Evolutionary conservation across 2,797 vertebrate species (phyloP).

Genomic region (Siniperca scherzeri): DNA sequence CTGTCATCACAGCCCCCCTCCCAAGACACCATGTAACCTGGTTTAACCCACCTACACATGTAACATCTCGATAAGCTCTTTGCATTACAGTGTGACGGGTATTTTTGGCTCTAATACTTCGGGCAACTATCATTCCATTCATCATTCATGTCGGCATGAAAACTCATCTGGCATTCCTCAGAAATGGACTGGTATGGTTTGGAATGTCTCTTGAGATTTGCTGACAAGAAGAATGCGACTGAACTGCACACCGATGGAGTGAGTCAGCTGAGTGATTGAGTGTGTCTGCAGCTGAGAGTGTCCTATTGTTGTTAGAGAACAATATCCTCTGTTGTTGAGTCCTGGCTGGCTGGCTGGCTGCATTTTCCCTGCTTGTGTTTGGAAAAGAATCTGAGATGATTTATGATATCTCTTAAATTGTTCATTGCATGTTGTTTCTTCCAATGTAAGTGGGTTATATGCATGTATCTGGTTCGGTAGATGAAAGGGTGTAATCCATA

Average conservation of each 20-base stretch:
- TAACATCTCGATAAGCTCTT: background rate
- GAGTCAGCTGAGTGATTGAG: slow-evolving; percentile 61
- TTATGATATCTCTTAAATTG: background rate
- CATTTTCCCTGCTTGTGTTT: background rate
- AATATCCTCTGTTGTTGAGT: slow-evolving; percentile 40
- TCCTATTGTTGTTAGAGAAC: slow-evolving; percentile 54
- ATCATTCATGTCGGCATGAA: background rate
- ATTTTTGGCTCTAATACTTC: slow-evolving; percentile 28
- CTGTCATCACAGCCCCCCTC: background rate
- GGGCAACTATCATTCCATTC: background rate
- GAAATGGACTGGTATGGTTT: background rate
- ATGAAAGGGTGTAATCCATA: slow-evolving; percentile 59
- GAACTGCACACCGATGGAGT: slow-evolving; percentile 26
- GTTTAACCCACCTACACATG: slow-evolving; percentile 10
- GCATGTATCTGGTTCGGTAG: slow-evolving; percentile 2
- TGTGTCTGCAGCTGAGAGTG: slow-evolving; percentile 38
- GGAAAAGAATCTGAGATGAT: background rate
- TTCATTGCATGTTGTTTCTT: slow-evolving; percentile 1
- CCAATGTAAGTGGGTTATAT: slow-evolving; percentile 21
- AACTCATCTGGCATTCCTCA: slow-evolving; percentile 32
- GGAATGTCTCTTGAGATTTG: slow-evolving; percentile 44
- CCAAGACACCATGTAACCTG: slow-evolving; percentile 27
- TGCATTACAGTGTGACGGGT: background rate
- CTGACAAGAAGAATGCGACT: slow-evolving; percentile 65
- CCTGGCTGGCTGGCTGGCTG: background rate